Conservation (phyloP, 2,113 vertebrate species). For the Equus przewalskii region DNA sequence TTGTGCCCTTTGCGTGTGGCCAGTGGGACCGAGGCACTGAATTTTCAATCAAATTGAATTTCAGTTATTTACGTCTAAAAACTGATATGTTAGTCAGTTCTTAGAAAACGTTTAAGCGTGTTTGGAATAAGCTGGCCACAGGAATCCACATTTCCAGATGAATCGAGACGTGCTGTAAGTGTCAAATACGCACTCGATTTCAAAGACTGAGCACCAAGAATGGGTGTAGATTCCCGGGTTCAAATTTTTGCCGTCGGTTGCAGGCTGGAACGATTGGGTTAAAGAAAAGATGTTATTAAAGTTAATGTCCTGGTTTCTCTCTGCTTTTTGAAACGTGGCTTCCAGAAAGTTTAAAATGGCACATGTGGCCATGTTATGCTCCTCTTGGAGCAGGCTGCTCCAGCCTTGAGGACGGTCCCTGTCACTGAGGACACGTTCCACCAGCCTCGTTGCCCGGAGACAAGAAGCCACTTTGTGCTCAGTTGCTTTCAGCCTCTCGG, state of each 20-base stretch:
- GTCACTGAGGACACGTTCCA: neutral
- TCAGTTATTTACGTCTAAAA: neutral
- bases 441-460: accelerated
- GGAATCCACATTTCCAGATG: neutral
- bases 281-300: neutral
- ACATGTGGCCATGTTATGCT: accelerated
- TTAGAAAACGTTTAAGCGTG: neutral
- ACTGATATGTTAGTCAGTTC: neutral
- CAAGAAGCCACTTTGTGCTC: neutral
- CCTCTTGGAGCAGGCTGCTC: neutral
- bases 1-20: accelerated
- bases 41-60: neutral
- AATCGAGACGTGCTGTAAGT: accelerated
- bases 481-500: neutral
- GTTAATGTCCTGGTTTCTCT: neutral
- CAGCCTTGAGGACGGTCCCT: too few relatives aligned
- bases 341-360: neutral
- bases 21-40: accelerated
- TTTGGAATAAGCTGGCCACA: neutral
- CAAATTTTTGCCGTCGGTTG: neutral
- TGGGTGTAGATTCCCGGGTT: accelerated
- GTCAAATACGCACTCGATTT: neutral
- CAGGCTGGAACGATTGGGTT: neutral
- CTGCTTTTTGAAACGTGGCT: neutral
- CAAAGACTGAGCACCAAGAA: neutral